phyloP scores from a whole-genome alignment of 2,797 vertebrate genomes.

The Avahi laniger region DNA sequence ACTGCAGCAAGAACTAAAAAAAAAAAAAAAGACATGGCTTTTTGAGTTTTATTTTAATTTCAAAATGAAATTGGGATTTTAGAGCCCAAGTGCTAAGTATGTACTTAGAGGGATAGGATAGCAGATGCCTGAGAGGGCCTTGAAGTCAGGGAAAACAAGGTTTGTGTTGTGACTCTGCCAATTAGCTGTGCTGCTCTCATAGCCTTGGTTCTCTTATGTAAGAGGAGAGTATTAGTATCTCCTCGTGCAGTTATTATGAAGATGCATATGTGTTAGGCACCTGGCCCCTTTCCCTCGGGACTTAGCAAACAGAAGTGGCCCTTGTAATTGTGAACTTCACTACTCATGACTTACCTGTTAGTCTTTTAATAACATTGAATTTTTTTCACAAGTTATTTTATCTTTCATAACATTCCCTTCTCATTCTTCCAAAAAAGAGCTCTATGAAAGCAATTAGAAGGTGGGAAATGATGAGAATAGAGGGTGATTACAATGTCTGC shows the following conservation, averaged over 20 bases:
- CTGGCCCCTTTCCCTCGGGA: not conserved
- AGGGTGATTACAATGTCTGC: not conserved
- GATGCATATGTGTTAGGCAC: not conserved
- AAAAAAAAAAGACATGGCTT: not conserved
- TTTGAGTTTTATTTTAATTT: slow-evolving; percentile 17
- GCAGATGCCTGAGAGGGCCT: too few relatives aligned
- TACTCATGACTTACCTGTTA: not conserved
- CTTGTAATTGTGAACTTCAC: not conserved
- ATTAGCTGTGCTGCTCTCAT: not conserved
- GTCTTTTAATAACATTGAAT: not conserved
- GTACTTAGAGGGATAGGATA: not conserved
- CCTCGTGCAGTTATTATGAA: not conserved
- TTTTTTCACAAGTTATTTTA: not conserved
- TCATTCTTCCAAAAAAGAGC: not conserved
- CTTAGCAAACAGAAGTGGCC: not conserved
- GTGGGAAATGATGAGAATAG: not conserved
- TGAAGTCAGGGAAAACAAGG: not conserved
- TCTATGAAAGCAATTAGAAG: not conserved
- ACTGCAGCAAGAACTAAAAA: not conserved
- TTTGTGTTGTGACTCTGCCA: not conserved
- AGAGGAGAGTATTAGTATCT: not conserved
- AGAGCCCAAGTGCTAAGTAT: not conserved
- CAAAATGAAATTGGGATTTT: slow-evolving; percentile 22
- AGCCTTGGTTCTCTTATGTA: not conserved
- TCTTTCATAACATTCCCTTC: not conserved